These are phyloP conservation scores for Albula glossodonta DNA, from an alignment of 2,113 vertebrate genomes.

Conservation along the genomic window DNA sequence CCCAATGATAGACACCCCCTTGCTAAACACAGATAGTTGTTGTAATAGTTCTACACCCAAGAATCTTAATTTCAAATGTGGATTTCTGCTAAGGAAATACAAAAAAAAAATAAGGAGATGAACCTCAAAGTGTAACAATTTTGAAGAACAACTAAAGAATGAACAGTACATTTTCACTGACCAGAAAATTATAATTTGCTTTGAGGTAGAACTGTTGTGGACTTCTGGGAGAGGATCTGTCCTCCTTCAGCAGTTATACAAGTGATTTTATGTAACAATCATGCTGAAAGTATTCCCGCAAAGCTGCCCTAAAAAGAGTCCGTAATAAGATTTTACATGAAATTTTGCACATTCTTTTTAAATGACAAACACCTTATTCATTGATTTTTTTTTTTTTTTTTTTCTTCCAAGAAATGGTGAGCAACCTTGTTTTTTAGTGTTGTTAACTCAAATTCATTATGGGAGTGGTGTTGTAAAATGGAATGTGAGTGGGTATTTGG, in stretches of 20 bases:
- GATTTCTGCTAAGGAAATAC: not conserved
- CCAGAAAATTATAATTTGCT: not conserved
- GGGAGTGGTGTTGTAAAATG: constrained; percentile 20
- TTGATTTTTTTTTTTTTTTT: not conserved
- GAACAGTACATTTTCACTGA: not conserved
- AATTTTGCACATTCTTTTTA: constrained; percentile 12
- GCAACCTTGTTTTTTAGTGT: not conserved
- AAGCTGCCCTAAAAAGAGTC: not conserved
- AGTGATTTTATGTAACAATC: not conserved
- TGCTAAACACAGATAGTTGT: not conserved
- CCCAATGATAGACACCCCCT: not conserved
- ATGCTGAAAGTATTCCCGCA: not conserved
- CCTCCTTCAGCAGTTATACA: not conserved
- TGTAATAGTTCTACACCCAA: not conserved
- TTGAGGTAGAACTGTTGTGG: not conserved
- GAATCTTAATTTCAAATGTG: not conserved
- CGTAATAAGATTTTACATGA: constrained; percentile 4
- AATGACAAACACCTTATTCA: not conserved
- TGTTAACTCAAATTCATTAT: not conserved
- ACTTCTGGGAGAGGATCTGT: not conserved
- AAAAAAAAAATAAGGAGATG: not conserved
- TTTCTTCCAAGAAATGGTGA: not conserved
- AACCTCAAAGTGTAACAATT: not conserved
- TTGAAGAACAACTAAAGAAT: not conserved
- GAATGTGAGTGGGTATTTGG: constrained; percentile 4